These are phyloP conservation scores for Chaetodon auriga DNA, from an alignment of 2,113 vertebrate genomes.

Conservation along the genomic window DNA sequence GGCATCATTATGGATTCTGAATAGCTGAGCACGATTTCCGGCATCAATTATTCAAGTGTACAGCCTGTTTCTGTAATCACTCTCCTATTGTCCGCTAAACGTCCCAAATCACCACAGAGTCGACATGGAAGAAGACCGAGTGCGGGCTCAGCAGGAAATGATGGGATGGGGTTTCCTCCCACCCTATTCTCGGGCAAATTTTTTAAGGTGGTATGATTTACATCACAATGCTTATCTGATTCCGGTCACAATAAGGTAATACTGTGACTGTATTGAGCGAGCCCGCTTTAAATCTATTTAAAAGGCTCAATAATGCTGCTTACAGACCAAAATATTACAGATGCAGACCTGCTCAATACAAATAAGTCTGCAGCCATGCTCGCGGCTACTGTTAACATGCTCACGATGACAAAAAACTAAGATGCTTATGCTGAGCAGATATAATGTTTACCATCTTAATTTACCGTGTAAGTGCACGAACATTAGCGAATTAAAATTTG, in stretches of 20 bases:
- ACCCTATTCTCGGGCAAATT: slow-evolving; percentile 36
- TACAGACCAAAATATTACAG: too few species aligned
- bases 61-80: slow-evolving; percentile 78
- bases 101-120: slow-evolving; percentile 70
- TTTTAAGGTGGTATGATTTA: background rate
- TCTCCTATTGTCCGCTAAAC: slow-evolving; percentile 74
- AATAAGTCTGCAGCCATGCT: too few species aligned
- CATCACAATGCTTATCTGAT: background rate
- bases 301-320: background rate
- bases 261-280: background rate
- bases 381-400: too few species aligned
- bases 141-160: slow-evolving; percentile 71
- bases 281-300: background rate
- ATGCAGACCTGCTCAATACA: background rate
- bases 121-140: slow-evolving; percentile 41
- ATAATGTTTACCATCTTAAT: background rate
- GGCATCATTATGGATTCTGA: slow-evolving; percentile 69
- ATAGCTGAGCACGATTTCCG: slow-evolving; percentile 75
- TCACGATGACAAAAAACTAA: too few species aligned
- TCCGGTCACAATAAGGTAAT: background rate
- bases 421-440: too few species aligned
- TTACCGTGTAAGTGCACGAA: background rate
- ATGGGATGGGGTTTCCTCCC: slow-evolving; percentile 82
- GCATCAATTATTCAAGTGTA: slow-evolving; percentile 82
- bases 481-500: background rate